phyloP scores from a whole-genome alignment of 2,888 invertebrate genomes.

The Congeria kusceri region DNA sequence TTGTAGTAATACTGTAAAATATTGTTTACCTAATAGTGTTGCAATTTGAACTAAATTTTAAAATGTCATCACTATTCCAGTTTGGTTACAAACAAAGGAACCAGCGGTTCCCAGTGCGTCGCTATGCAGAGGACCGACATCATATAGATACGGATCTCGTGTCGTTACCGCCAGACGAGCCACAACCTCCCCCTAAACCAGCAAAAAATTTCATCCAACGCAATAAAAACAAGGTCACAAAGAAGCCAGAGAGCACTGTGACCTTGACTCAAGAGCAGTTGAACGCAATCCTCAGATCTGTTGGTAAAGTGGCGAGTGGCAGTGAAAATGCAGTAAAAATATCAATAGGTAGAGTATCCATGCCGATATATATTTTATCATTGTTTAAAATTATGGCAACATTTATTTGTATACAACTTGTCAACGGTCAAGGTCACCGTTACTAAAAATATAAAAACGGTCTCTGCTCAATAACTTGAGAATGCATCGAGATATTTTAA shows the following conservation, averaged over 20 bases:
- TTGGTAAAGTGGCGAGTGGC: slow-evolving; percentile 75
- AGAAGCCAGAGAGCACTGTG: slow-evolving; percentile 66
- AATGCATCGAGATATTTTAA: no score
- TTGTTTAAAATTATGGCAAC: no score
- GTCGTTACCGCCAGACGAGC: slow-evolving; percentile 62
- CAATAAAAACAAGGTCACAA: slow-evolving; percentile 65
- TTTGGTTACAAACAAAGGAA: slow-evolving; percentile 76
- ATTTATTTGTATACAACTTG: no score
- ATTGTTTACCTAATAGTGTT: neutral
- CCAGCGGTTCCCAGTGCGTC: slow-evolving; percentile 71
- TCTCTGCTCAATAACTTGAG: no score
- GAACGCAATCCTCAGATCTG: slow-evolving; percentile 78
- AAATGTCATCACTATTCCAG: slow-evolving; percentile 42
- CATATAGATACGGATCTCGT: slow-evolving; percentile 50
- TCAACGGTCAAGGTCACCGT: no score
- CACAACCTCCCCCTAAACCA: slow-evolving; percentile 70
- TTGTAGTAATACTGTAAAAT: neutral
- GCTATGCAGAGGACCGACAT: slow-evolving; percentile 53
- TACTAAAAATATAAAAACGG: no score
- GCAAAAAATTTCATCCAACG: slow-evolving; percentile 74
- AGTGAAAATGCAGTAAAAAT: slow-evolving; percentile 76
- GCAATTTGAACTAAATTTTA: neutral
- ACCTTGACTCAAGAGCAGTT: slow-evolving; percentile 81
- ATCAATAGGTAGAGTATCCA: slow-evolving; percentile 69
- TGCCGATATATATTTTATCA: neutral